Conservation (phyloP, 2,888 invertebrate species). For the Geophilus truncorum region DNA sequence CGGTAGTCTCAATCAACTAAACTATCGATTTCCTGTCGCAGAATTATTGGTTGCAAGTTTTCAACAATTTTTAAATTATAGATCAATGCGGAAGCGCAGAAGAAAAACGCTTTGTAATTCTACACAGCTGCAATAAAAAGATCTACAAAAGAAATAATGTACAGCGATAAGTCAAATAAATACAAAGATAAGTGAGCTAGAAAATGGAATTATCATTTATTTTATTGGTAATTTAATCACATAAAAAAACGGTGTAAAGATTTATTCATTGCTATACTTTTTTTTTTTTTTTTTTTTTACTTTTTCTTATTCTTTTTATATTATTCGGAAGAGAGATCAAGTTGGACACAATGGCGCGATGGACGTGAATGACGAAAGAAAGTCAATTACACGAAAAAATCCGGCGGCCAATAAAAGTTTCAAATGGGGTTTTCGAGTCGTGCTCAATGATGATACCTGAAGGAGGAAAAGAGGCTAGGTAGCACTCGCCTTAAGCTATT, state of each 20-base stretch:
- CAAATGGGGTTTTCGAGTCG: slow-evolving; percentile 16
- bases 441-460: slow-evolving; percentile 20
- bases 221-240: slow-evolving; percentile 11
- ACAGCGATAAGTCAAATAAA: not conserved
- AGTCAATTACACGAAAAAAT: slow-evolving; percentile 20
- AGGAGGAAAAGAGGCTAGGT: slow-evolving; percentile 13
- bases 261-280: not conserved
- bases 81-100: not conserved
- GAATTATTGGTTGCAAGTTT: not conserved
- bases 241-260: not conserved
- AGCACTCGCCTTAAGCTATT: slow-evolving; percentile 9
- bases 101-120: not conserved
- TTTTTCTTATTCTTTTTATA: not conserved
- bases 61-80: not conserved
- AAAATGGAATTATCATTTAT: not conserved
- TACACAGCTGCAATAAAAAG: not conserved
- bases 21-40: no score
- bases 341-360: not conserved
- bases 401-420: slow-evolving; percentile 12
- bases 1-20: no score
- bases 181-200: not conserved
- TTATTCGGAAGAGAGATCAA: slow-evolving; percentile 16
- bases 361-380: slow-evolving; percentile 16
- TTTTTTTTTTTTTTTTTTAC: no score
- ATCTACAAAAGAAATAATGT: not conserved